Conservation (phyloP, 1,140 invertebrate species). For the Megalonaias nervosa region DNA sequence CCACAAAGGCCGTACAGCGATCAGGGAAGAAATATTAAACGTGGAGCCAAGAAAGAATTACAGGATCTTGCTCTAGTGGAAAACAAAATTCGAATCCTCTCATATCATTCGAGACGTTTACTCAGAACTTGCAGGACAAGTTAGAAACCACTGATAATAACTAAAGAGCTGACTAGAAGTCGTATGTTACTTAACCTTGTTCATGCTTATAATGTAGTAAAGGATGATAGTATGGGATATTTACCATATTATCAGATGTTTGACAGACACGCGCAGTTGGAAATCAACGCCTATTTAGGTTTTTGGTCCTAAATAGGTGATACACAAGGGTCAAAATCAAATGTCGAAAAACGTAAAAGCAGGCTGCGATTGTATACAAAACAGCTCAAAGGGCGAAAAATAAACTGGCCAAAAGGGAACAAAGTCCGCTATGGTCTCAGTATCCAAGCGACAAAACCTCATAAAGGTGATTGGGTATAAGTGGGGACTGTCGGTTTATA, state of each 20-base stretch:
- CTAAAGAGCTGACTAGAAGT: background rate
- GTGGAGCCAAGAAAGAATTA: background rate
- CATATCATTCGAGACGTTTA: background rate
- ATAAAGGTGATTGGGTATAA: background rate
- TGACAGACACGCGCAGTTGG: background rate
- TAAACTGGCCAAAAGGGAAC: background rate
- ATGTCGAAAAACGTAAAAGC: background rate
- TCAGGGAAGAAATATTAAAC: constrained; percentile 6
- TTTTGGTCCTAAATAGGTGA: background rate
- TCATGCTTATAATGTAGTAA: constrained; percentile 17
- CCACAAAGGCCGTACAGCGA: background rate
- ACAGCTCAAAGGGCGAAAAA: background rate
- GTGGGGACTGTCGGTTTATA: background rate
- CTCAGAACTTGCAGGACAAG: background rate
- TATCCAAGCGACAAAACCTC: background rate
- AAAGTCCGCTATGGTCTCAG: background rate
- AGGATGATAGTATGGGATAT: constrained; percentile 11
- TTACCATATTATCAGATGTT: constrained; percentile 12
- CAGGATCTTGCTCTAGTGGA: background rate
- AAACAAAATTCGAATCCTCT: background rate
- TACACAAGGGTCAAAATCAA: background rate
- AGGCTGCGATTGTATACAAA: background rate
- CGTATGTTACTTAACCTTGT: background rate
- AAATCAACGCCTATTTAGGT: background rate
- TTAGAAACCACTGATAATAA: background rate